phyloP scores from a whole-genome alignment of 2,888 invertebrate genomes.

The Dendrolimus houi region DNA sequence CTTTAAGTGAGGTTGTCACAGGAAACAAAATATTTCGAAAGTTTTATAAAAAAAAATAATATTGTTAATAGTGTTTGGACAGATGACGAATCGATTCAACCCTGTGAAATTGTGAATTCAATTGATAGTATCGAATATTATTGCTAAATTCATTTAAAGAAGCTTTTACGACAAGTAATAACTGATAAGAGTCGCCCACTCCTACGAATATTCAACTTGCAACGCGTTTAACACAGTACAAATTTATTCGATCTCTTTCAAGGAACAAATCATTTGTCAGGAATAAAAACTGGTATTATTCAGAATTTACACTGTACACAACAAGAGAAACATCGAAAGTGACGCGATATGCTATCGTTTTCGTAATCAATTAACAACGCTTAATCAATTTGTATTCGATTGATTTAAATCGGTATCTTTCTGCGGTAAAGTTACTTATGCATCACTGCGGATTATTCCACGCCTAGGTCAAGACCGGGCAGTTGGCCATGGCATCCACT shows the following conservation, averaged over 20 bases:
- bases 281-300: not conserved
- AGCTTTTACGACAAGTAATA: too few species aligned
- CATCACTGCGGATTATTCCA: conserved; percentile 21
- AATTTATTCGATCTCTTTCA: too few species aligned
- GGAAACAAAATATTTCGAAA: not conserved
- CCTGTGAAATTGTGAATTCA: conserved; percentile 1
- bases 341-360: not conserved
- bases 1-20: not conserved
- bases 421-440: conserved; percentile 17
- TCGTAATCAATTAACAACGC: not conserved
- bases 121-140: not conserved
- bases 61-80: not conserved
- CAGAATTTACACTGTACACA: not conserved
- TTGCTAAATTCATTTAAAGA: too few species aligned
- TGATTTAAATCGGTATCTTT: not conserved
- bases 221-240: too few species aligned
- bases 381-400: not conserved
- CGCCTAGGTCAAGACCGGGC: conserved; percentile 51
- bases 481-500: conserved; percentile 43
- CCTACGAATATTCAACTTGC: too few species aligned
- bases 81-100: conserved; percentile 3
- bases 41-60: not conserved
- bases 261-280: not conserved
- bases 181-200: too few species aligned
- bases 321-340: conserved; percentile 2